Conservation (phyloP, 2,797 vertebrate species). For the Molothrus aeneus region DNA sequence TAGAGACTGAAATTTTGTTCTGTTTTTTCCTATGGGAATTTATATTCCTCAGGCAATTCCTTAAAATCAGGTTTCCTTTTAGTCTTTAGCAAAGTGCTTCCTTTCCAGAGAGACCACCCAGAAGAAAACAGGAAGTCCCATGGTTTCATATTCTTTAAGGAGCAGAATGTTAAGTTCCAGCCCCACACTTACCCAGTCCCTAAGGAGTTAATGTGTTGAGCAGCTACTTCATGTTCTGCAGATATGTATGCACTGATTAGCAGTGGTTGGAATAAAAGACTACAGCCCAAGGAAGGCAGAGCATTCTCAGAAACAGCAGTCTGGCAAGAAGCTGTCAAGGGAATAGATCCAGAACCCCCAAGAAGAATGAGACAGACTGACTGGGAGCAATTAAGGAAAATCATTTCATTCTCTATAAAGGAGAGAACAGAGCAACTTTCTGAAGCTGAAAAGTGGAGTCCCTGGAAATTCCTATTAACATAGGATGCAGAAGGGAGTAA, state of each 20-base stretch:
- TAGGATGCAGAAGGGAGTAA: background rate
- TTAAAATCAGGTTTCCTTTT: background rate
- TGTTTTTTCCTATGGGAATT: background rate
- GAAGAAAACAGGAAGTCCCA: background rate
- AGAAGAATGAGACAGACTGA: constrained; percentile 31
- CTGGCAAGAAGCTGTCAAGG: constrained; percentile 56
- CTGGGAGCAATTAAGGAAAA: constrained; percentile 44
- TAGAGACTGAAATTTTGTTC: background rate
- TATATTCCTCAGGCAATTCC: background rate
- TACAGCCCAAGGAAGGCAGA: constrained; percentile 28
- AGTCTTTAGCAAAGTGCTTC: background rate
- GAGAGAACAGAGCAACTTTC: background rate
- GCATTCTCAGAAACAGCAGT: constrained; percentile 53
- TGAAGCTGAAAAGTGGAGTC: background rate
- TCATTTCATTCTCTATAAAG: background rate
- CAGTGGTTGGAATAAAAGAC: constrained; percentile 46
- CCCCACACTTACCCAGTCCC: background rate
- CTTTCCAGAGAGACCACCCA: constrained; percentile 18
- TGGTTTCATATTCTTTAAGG: background rate
- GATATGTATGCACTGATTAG: constrained; percentile 34
- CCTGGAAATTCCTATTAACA: background rate
- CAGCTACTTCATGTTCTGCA: constrained; percentile 36
- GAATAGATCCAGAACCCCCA: constrained; percentile 64
- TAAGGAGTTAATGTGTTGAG: constrained; percentile 34
- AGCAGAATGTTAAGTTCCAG: background rate